Evolutionary conservation across 2,888 invertebrate species (phyloP), one percentile per base, ranked within the genome.

Genomic region (Brenthis hecate): DNA sequence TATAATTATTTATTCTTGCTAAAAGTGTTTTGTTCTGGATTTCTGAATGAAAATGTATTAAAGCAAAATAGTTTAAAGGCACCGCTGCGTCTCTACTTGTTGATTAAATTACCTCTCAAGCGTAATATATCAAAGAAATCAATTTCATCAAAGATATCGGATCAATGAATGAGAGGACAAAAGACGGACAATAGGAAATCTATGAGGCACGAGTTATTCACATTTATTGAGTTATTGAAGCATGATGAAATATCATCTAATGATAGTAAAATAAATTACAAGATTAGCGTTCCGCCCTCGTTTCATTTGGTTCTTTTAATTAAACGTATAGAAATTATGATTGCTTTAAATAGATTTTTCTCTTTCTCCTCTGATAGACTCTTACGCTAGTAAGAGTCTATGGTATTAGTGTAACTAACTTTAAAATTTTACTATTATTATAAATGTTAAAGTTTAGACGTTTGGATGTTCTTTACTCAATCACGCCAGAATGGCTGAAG

Each of bases 141-240:
- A 53, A 54, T 67, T 64, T 48, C n/a, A 56, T 62, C 19, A 50
- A 50, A 51, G 56, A 56, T 61, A 66, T 54, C 53, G 58, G 32
- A 47, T 66, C 54, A 54, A 13, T 48, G 58, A 66, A 23, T 81
- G 8, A n/a, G 11, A 28, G 14, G 14, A 79, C 83, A 82, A 85
- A 81, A 81, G 82, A 28, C 28, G 28, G 84, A 88, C 86, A 87
- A 89, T 88, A 83, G 84, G 81, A 84, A 85, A 83, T 84, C 87
- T 88, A 88, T 88, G 88, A 85, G 81, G 80, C 83, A 85, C 82
- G 82, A 86, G 84, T 83, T 86, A 87, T 84, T 83, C 83, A 80
- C 80, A 78, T 81, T 72, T 74, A 79, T 53, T 13, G 43, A 54
- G 80, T 80, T 28, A 84, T 82, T 82, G 70, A 66, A 67, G 69